phyloP scores from a whole-genome alignment of 2,888 invertebrate genomes.

The Meganola albula region DNA sequence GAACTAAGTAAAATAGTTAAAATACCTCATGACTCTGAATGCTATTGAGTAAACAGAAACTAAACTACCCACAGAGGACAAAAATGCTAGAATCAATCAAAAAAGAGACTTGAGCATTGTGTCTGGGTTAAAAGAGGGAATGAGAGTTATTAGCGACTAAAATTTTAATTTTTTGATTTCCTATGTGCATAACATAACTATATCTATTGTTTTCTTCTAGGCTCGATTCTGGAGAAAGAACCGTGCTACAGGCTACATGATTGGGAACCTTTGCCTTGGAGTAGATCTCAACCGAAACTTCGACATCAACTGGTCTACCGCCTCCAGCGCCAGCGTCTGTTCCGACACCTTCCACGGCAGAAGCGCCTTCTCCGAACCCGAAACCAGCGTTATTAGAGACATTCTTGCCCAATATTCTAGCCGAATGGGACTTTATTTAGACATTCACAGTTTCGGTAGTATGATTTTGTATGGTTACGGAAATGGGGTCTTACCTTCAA shows the following conservation, averaged over 20 bases:
- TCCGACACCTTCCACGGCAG: conserved; percentile 80
- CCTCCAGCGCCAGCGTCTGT: conserved; percentile 72
- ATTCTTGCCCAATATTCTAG: conserved; percentile 66
- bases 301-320: conserved; percentile 80
- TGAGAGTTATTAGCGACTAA: no score
- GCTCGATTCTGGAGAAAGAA: conserved; percentile 83
- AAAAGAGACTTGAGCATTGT: no score
- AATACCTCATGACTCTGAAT: no score
- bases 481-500: conserved; percentile 60
- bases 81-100: no score
- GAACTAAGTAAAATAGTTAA: no score
- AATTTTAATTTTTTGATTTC: no score
- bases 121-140: no score
- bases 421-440: conserved; percentile 80
- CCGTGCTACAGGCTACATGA: conserved; percentile 49
- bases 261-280: conserved; percentile 73
- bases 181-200: no score
- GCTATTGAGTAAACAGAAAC: no score
- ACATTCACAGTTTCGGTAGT: conserved; percentile 86
- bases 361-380: conserved; percentile 81
- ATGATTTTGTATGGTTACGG: conserved; percentile 69
- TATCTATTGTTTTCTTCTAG: conserved; percentile 37
- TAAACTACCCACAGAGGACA: no score
- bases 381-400: conserved; percentile 76
- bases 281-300: conserved; percentile 88